Base-by-base conservation (phyloP, 2,888 invertebrate genomes). In the Epirrhoe alternata region DNA sequence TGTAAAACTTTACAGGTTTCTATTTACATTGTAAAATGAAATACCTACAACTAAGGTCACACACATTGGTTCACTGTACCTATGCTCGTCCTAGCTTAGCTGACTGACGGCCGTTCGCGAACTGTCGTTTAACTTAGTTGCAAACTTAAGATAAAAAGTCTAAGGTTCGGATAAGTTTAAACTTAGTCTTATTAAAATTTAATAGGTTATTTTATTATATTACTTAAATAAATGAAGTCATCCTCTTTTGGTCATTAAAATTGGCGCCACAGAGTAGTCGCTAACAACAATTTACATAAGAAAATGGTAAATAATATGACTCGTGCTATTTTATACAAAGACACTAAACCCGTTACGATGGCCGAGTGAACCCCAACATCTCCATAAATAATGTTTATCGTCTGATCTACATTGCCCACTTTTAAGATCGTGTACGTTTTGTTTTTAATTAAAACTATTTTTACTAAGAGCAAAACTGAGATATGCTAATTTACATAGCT, bases 251-350 rank as follows among this genome's bases (percentile, higher is more conserved):
- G 51, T 49, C 53, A 47, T 68, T 63, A 69, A 70, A 70, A 74
- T 72, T 67, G 73, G 82, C 83, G 84, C 81, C 82, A 70, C 76
- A 69, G 64, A 76, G 77, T 77, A 77, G 72, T 76, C 63, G 70
- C 76, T 72, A 61, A 50, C 72, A 70, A 85, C 83, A 42, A 59
- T 59, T 87, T 84, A 79, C 80, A 86, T 86, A 74, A 61, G 67
- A 77, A 84, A 85, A 81, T 74, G 70, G 72, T 60, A 72, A 80
- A 84, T 82, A 83, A 85, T 81, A 80, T 77, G 72, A 74, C 66
- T 75, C 72, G 59, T 70, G 64, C 69, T 64, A 60, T 75, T 79
- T 74, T 71, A 69, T 79, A 62, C 74, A 84, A 82, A 81, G 76
- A 76, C 70, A 73, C 72, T 72, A 68, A 68, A 73, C 73, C 70